phyloP scores from a whole-genome alignment of 2,797 vertebrate genomes.

The Nyctalus aviator region DNA sequence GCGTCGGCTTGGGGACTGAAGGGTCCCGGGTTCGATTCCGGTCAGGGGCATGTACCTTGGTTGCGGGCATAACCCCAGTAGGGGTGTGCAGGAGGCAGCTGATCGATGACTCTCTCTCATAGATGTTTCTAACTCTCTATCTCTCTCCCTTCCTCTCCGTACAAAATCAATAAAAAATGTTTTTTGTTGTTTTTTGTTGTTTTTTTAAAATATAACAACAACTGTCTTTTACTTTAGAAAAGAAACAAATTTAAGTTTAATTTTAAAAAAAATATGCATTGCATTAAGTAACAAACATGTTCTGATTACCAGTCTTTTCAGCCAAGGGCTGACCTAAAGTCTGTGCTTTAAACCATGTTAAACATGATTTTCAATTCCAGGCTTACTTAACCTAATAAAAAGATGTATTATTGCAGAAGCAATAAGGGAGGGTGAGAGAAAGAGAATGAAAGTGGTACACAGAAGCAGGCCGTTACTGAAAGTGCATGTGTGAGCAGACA shows the following conservation, averaged over 20 bases:
- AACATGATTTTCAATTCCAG: constrained; percentile 8
- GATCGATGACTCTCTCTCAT: too few relatives aligned
- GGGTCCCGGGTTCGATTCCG: too few relatives aligned
- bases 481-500: neutral
- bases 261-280: neutral
- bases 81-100: too few relatives aligned
- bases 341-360: constrained; percentile 43
- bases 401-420: neutral
- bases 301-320: constrained; percentile 21
- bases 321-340: neutral
- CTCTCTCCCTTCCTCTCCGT: too few relatives aligned
- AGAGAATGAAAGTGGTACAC: neutral
- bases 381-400: constrained; percentile 30
- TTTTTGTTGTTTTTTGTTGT: too few relatives aligned
- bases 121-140: too few relatives aligned
- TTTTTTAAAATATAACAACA: too few relatives aligned
- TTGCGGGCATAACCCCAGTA: too few relatives aligned
- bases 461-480: neutral
- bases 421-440: neutral
- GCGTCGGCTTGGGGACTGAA: too few relatives aligned
- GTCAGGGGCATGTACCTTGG: too few relatives aligned
- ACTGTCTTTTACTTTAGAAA: neutral
- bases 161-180: too few relatives aligned
- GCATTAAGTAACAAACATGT: constrained; percentile 18
- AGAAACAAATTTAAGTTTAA: neutral